phyloP scores from a whole-genome alignment of 64 coral and sea anemone genomes.

The Montipora efflorescens region DNA sequence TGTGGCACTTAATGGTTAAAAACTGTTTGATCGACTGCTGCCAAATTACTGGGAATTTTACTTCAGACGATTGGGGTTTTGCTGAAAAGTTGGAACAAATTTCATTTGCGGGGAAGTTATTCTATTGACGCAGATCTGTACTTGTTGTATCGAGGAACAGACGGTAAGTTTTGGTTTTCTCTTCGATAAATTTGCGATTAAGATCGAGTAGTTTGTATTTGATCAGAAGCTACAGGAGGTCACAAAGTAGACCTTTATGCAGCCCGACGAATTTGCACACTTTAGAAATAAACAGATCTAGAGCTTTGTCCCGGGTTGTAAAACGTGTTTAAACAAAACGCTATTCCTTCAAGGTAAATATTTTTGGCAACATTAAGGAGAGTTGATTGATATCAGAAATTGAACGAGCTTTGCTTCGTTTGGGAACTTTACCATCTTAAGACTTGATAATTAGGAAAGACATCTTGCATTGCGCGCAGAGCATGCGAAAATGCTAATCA shows the following conservation, averaged over 20 bases:
- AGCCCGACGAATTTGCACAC: not conserved
- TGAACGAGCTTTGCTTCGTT: not conserved
- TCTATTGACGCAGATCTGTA: not conserved
- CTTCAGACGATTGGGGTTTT: not conserved
- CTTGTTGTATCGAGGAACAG: not conserved
- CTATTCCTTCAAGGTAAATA: not conserved
- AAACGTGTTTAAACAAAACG: not conserved
- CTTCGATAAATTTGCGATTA: not conserved
- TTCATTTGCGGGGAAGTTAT: slow-evolving; percentile 3
- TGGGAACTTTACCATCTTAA: not conserved
- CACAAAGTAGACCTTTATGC: not conserved
- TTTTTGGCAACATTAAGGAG: not conserved
- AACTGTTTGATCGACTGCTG: not conserved
- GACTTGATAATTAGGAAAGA: no score
- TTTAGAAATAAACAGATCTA: slow-evolving; percentile 11
- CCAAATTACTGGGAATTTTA: not conserved
- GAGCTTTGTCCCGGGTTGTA: not conserved
- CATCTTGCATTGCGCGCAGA: no score
- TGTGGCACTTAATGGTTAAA: not conserved
- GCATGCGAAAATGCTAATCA: not conserved
- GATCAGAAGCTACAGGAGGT: not conserved
- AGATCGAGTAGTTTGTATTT: not conserved
- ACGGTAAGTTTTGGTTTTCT: slow-evolving; percentile 9
- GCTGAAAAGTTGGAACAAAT: not conserved
- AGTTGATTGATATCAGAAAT: not conserved